These are phyloP conservation scores for Melieria crassipennis DNA, from an alignment of 2,888 invertebrate species.

Conservation along the genomic window DNA sequence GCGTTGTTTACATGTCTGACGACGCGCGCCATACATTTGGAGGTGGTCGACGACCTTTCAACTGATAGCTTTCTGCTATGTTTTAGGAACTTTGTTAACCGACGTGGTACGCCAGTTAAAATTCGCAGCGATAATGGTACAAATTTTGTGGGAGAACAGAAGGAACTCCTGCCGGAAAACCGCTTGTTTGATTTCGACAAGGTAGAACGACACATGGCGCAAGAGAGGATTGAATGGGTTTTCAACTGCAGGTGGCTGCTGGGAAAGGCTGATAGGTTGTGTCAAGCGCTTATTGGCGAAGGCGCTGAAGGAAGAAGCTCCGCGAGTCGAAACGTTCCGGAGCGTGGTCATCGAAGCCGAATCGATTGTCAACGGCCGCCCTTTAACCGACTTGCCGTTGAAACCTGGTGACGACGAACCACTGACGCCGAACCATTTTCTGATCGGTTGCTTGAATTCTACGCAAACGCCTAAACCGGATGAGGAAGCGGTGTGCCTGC, in stretches of 20 bases:
- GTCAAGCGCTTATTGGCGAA: conserved; percentile 30
- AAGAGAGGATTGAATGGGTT: not conserved
- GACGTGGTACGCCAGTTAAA: conserved; percentile 1
- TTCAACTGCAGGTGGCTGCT: conserved; percentile 38
- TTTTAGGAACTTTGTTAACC: conserved; percentile 18
- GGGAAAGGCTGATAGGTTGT: conserved; percentile 39
- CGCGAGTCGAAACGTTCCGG: conserved; percentile 37
- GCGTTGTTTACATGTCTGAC: conserved; percentile 27
- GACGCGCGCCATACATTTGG: conserved; percentile 21
- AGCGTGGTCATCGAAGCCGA: conserved; percentile 39
- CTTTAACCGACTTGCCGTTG: conserved; percentile 36
- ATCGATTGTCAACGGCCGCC: conserved; percentile 37
- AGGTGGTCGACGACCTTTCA: conserved; percentile 13
- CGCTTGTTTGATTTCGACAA: not conserved
- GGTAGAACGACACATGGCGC: not conserved
- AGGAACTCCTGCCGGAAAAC: not conserved
- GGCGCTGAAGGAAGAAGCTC: conserved; percentile 28
- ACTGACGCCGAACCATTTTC: conserved; percentile 39
- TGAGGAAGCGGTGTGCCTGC: no score
- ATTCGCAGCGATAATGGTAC: conserved; percentile 12
- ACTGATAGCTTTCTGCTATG: conserved; percentile 11
- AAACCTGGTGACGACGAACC: conserved; percentile 33
- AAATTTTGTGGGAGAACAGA: not conserved
- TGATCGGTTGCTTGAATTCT: not conserved
- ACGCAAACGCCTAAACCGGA: no score